phyloP scores from a whole-genome alignment of 1,140 invertebrate species.

The Drosophila ogumai region DNA sequence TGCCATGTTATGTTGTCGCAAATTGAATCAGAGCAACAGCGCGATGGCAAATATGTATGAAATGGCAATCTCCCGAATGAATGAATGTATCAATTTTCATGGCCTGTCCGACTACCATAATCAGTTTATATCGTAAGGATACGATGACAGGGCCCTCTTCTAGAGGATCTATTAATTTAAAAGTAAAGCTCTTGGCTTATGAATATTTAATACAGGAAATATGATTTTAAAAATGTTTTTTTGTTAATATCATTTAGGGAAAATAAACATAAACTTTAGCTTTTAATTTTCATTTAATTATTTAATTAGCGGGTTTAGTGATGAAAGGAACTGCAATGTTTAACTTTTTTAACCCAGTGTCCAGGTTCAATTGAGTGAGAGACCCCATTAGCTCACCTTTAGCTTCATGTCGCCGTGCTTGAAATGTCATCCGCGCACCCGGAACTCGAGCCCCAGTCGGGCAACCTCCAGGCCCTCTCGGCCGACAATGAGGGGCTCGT shows the following conservation, averaged over 20 bases:
- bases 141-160: background rate
- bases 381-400: constrained; percentile 86
- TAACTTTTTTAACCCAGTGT: background rate
- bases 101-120: constrained; percentile 40
- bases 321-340: background rate
- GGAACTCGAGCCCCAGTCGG: constrained; percentile 90
- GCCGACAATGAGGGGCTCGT: constrained; percentile 78
- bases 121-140: constrained; percentile 55
- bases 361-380: background rate
- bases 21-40: constrained; percentile 73
- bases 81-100: constrained; percentile 76
- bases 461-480: constrained; percentile 89
- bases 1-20: constrained; percentile 77
- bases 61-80: constrained; percentile 37
- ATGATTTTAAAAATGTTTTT: background rate
- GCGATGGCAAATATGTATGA: constrained; percentile 32
- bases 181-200: background rate
- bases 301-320: background rate
- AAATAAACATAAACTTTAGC: background rate
- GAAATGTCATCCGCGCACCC: constrained; percentile 91
- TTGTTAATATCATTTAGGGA: background rate
- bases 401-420: constrained; percentile 93
- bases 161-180: background rate
- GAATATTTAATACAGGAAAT: background rate
- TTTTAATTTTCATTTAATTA: too few relatives aligned